Percentiles rank a stretch among this genome's conserved stretches.
These are phyloP conservation scores for Hymenopus coronatus DNA, from an alignment of 2,888 invertebrate genomes.

Conservation along the genomic window DNA sequence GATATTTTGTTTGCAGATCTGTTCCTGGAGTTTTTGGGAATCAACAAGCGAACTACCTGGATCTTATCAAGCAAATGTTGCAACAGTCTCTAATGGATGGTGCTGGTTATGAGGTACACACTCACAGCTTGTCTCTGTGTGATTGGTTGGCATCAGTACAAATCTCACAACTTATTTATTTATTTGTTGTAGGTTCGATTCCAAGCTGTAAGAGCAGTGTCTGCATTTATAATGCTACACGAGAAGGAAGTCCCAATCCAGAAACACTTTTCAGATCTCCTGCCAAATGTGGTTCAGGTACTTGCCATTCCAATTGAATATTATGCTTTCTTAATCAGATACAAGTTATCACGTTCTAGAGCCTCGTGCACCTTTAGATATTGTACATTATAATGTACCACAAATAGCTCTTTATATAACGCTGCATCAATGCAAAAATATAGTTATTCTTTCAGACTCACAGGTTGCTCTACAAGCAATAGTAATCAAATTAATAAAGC, in stretches of 20 bases:
- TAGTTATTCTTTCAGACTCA: too few relatives aligned
- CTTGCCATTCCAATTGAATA: too few relatives aligned
- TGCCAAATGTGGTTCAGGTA: constrained; percentile 75
- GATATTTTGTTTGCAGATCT: constrained; percentile 55
- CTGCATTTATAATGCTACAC: constrained; percentile 86
- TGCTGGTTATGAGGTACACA: constrained; percentile 62
- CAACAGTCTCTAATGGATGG: constrained; percentile 73
- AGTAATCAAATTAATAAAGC: too few relatives aligned
- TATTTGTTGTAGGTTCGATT: constrained; percentile 57
- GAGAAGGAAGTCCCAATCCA: constrained; percentile 90
- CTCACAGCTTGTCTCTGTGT: background rate
- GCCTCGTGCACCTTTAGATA: too few relatives aligned
- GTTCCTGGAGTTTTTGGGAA: constrained; percentile 97
- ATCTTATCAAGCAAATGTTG: constrained; percentile 93
- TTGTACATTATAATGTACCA: too few relatives aligned
- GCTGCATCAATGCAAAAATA: too few relatives aligned
- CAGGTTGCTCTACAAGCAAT: too few relatives aligned
- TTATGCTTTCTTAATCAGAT: too few relatives aligned
- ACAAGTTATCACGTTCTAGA: too few relatives aligned
- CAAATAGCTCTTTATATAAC: too few relatives aligned
- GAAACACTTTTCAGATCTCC: constrained; percentile 81
- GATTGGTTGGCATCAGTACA: background rate
- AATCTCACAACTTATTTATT: background rate
- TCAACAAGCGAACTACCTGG: constrained; percentile 86
- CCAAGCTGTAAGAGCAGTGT: constrained; percentile 80